Evolutionary conservation across 2,797 vertebrate genomes (phyloP).

Genomic region (Cryptoprocta ferox): DNA sequence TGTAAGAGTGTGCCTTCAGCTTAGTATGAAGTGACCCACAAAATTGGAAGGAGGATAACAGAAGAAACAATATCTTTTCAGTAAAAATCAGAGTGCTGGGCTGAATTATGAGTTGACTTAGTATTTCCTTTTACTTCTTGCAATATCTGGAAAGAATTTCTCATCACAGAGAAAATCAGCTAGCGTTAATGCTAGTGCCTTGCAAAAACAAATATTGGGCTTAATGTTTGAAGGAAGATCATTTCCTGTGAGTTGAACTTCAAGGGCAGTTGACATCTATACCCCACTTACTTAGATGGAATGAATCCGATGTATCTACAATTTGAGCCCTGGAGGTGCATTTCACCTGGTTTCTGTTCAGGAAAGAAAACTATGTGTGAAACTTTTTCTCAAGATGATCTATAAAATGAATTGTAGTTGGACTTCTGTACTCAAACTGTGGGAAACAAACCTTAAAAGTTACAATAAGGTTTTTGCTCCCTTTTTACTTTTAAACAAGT

Average conservation of each 20-base stretch:
- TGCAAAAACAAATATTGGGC: slow-evolving; percentile 51
- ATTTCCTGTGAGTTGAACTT: neutral
- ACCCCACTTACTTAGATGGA: neutral
- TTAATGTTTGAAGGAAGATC: slow-evolving; percentile 9
- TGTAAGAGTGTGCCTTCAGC: neutral
- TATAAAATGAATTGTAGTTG: slow-evolving; percentile 21
- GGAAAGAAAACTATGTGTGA: neutral
- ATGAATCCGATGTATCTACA: neutral
- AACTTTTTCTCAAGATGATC: neutral
- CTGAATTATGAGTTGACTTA: neutral
- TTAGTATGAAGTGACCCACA: neutral
- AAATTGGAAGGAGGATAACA: neutral
- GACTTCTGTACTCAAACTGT: neutral
- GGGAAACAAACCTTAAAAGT: slow-evolving; percentile 37
- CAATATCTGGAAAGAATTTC: slow-evolving; percentile 49
- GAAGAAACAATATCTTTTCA: slow-evolving; percentile 17
- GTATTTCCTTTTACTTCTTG: neutral
- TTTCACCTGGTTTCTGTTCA: slow-evolving; percentile 27
- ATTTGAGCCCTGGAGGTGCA: neutral
- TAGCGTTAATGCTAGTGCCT: neutral
- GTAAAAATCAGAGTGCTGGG: neutral
- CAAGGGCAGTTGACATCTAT: neutral
- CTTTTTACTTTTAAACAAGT: slow-evolving; percentile 39
- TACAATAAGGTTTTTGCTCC: slow-evolving; percentile 47
- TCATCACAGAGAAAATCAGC: slow-evolving; percentile 25